A percentile compares a stretch with the other conserved stretches of the same genome.
Conservation (phyloP, 2,797 vertebrate genomes). For the Acanthornis magna region DNA sequence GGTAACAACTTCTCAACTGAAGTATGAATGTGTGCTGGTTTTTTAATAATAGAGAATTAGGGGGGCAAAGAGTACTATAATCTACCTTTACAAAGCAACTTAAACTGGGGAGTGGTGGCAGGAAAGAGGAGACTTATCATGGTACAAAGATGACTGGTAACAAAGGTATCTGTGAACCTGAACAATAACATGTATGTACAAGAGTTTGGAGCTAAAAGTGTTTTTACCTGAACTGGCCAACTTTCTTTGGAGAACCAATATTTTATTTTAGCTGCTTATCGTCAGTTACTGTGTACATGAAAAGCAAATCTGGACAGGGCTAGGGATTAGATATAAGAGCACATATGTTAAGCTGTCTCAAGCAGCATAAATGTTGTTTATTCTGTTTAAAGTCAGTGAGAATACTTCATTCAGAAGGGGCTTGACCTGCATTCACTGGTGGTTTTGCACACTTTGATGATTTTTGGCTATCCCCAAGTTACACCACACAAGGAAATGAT, state of each 20-base stretch:
- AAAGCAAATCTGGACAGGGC: background rate
- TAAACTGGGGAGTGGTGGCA: slow-evolving; percentile 21
- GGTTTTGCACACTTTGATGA: background rate
- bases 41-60: slow-evolving; percentile 44
- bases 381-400: background rate
- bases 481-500: background rate
- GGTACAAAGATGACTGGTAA: background rate
- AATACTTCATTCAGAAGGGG: background rate
- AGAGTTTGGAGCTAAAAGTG: background rate
- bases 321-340: background rate
- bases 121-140: background rate
- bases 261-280: slow-evolving; percentile 24
- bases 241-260: slow-evolving; percentile 20
- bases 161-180: background rate
- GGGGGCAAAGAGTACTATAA: background rate
- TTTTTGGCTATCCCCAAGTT: background rate
- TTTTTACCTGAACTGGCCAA: slow-evolving; percentile 20
- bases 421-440: background rate
- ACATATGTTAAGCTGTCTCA: background rate
- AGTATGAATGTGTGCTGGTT: background rate
- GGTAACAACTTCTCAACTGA: slow-evolving; percentile 38
- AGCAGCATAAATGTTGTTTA: background rate
- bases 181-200: background rate
- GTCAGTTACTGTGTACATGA: background rate
- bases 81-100: slow-evolving; percentile 43